phyloP scores from a whole-genome alignment of 2,113 vertebrate genomes.

The Ceyx margarethae region DNA sequence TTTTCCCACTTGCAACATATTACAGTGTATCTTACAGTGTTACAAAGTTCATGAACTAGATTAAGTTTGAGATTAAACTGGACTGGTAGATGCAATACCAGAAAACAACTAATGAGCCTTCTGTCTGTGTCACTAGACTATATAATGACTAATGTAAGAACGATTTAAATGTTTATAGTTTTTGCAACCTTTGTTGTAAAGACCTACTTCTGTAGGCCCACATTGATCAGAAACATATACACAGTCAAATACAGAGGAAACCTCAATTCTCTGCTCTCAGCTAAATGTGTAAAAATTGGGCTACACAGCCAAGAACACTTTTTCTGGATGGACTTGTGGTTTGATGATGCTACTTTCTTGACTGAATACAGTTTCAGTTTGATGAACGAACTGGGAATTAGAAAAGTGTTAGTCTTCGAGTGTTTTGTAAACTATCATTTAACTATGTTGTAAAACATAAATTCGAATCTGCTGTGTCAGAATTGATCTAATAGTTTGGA shows the following conservation, averaged over 20 bases:
- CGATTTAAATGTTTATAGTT: background rate
- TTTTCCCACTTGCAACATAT: background rate
- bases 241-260: background rate
- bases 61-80: background rate
- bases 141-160: background rate
- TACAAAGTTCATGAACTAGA: background rate
- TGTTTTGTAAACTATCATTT: background rate
- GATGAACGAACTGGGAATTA: background rate
- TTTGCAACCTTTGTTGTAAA: background rate
- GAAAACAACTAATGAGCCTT: background rate
- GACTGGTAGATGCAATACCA: background rate
- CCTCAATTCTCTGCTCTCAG: background rate
- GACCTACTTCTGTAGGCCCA: background rate
- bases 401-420: fast-evolving
- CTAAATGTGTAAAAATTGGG: background rate
- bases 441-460: background rate
- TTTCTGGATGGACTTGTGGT: background rate
- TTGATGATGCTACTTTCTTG: background rate
- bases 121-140: background rate
- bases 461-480: background rate
- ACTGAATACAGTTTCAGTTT: background rate
- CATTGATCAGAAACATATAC: background rate
- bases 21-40: background rate
- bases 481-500: background rate
- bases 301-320: background rate